Percentiles rank a stretch among this genome's conserved stretches.
phyloP scores from a whole-genome alignment of 1,140 invertebrate genomes.

The Drosophila ironensis region DNA sequence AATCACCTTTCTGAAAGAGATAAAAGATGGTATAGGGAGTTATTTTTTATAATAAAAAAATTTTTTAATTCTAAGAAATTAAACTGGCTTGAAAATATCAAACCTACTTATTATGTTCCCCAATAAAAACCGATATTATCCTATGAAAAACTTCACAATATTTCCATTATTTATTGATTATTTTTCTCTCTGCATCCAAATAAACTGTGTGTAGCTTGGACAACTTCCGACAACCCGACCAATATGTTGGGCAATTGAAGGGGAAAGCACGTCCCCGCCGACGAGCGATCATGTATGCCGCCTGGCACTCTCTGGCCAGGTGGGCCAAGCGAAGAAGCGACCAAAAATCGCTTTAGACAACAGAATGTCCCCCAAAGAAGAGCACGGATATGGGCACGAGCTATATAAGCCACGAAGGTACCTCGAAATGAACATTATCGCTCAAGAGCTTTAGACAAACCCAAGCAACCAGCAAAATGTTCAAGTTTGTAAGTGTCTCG shows the following conservation, averaged over 20 bases:
- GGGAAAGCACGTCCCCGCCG: slow-evolving; percentile 38
- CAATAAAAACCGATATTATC: no score
- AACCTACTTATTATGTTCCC: no score
- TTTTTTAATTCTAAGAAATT: no score
- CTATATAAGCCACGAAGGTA: slow-evolving; percentile 55
- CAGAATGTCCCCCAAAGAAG: slow-evolving; percentile 40
- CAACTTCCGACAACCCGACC: slow-evolving; percentile 50
- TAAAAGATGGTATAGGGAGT: no score
- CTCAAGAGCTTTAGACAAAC: slow-evolving; percentile 42
- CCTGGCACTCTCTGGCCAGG: slow-evolving; percentile 24
- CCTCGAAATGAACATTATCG: slow-evolving; percentile 41
- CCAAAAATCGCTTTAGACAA: slow-evolving; percentile 36
- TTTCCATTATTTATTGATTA: no score
- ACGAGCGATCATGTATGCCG: slow-evolving; percentile 38
- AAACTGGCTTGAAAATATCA: no score
- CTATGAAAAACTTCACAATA: no score
- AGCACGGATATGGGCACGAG: slow-evolving; percentile 37
- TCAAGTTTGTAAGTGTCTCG: slow-evolving; percentile 69
- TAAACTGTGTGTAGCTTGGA: neutral
- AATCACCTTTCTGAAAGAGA: no score
- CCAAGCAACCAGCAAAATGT: slow-evolving; percentile 63
- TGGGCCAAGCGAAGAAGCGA: slow-evolving; percentile 34
- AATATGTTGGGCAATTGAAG: slow-evolving; percentile 31
- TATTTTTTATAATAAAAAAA: no score
- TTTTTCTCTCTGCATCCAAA: slow-evolving; percentile 3